Evolutionary conservation across 1,140 invertebrate species (phyloP), one percentile per base, ranked within the genome.

Genomic region (Choristoneura fumiferana): DNA sequence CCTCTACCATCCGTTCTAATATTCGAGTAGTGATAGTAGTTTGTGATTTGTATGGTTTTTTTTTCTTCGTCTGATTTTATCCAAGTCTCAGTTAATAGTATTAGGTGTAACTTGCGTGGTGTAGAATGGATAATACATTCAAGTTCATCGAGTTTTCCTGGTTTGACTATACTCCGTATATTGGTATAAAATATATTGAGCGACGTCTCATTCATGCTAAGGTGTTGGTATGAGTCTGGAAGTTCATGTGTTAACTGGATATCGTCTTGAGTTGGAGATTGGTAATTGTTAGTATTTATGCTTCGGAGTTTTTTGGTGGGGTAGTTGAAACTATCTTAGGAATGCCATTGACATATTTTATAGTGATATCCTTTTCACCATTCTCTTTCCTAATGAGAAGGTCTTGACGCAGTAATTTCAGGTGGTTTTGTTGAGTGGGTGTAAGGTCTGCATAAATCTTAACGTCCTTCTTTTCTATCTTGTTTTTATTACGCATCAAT

Each of bases 181-280:
- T 64, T 64, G 5, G 57, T 38, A 45, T 64, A 64, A 1, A 64
- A 57, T 8, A 53, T 60, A 33, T 53, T 56, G 10, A 64, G 36
- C 0, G 53, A 40, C 14, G 37, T 43, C 12, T 5, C 5, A 22
- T 40, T 22, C 8, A 13, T 14, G 12, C n/a, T 9, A 1, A 54
- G n/a, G 15, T 54, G 4, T 1, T 10, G 1, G 22, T 52, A 52
- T 1, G 2, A 8, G 34, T 34, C 13, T 35, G 17, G n/a, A 8
- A 15, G 4, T 8, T 37, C 0, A 22, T 54, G 10, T 29, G 22
- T 29, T 3, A 2, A 29, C 2, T 29, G 1, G 17, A 29, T 52
- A 29, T 6, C 6, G 4, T 52, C 1, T 17, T 38, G 4, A 6
- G 1, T 6, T 6, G 9, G 13, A 9, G 0, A 6, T 22, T 37